Evolutionary conservation across 2,888 invertebrate species (phyloP), one percentile per base, ranked within the genome.

Genomic region (Rhabditoides inermis): DNA sequence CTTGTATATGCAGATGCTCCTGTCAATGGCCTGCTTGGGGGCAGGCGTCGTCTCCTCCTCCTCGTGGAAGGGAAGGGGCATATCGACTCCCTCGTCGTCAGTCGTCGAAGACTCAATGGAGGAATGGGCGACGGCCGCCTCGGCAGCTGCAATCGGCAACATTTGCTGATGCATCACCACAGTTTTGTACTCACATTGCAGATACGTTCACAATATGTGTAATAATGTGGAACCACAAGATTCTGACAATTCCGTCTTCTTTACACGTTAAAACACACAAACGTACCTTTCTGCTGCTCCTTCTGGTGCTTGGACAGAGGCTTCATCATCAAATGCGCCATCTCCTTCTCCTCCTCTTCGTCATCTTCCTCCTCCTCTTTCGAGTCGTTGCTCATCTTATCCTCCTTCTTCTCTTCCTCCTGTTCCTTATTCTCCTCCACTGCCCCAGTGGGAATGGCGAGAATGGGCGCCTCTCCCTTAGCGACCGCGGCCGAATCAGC

Each of bases 1-100:
- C 49, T 68, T 61, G 39, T 71, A 48, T 45, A 65, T 65, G 41
- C 71, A 71, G 22, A 61, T 59, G 32, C 58, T 58, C 55, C 57
- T 55, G 51, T 70, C 68, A 50, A 53, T 52, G 20, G 57, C 50
- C 27, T 46, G 23, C 49, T 58, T 63, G 47, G 44, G 40, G 22
- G 46, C 40, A 7, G 53, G 47, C 18, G 56, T 60, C 30, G 59
- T 56, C 30, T 49, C 45, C 25, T 46, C 45, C n/a, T n/a, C n/a
- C n/a, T n/a, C n/a, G n/a, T n/a, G n/a, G n/a, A n/a, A n/a, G n/a
- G n/a, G n/a, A n/a, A n/a, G n/a, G n/a, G n/a, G n/a, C n/a, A n/a
- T n/a, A n/a, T n/a, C n/a, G n/a, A n/a, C n/a, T n/a, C n/a, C n/a
- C n/a, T n/a, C n/a, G n/a, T n/a, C n/a, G n/a, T n/a, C n/a, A n/a